A percentile compares a stretch with the other conserved stretches of the same genome.
These are phyloP conservation scores for Fragariocoptes setiger DNA, from an alignment of 1,140 invertebrate genomes.

Conservation along the genomic window DNA sequence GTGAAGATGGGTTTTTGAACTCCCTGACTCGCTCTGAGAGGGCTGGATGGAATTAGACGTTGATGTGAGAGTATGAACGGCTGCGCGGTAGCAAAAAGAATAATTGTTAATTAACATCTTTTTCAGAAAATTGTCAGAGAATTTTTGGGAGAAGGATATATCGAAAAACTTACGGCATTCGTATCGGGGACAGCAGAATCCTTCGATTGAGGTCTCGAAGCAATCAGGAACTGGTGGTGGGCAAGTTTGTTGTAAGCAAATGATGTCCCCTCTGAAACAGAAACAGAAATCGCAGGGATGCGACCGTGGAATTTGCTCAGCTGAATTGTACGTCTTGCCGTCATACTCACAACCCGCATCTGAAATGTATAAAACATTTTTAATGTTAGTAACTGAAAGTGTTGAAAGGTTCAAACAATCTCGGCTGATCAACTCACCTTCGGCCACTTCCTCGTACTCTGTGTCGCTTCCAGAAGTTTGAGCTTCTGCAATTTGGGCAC, in stretches of 20 bases:
- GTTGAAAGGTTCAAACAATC: not conserved
- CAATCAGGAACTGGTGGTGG: conserved; percentile 64
- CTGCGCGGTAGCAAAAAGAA: conserved; percentile 4
- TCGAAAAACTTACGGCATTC: conserved; percentile 30
- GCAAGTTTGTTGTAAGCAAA: conserved; percentile 72
- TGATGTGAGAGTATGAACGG: not conserved
- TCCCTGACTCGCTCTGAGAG: conserved; percentile 7
- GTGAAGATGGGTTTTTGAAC: conserved; percentile 42
- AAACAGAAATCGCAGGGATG: conserved; percentile 87
- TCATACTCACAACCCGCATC: conserved; percentile 46
- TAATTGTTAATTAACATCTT: not conserved
- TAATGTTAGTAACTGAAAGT: not conserved
- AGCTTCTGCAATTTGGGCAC: not conserved
- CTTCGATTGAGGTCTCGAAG: conserved; percentile 55
- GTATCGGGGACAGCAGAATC: conserved; percentile 74
- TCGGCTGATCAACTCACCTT: not conserved
- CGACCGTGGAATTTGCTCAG: conserved; percentile 66
- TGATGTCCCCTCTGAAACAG: conserved; percentile 73
- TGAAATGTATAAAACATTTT: conserved; percentile 3
- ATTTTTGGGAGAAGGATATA: not conserved
- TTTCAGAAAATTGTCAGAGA: not conserved
- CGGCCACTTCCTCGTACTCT: conserved; percentile 10
- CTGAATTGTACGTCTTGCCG: conserved; percentile 62
- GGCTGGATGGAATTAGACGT: not conserved
- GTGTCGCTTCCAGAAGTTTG: not conserved